Percentiles rank a stretch among this genome's conserved stretches.
These are phyloP conservation scores for Actinia tenebrosa DNA, from an alignment of 64 coral and sea anemone genomes.

Conservation along the genomic window DNA sequence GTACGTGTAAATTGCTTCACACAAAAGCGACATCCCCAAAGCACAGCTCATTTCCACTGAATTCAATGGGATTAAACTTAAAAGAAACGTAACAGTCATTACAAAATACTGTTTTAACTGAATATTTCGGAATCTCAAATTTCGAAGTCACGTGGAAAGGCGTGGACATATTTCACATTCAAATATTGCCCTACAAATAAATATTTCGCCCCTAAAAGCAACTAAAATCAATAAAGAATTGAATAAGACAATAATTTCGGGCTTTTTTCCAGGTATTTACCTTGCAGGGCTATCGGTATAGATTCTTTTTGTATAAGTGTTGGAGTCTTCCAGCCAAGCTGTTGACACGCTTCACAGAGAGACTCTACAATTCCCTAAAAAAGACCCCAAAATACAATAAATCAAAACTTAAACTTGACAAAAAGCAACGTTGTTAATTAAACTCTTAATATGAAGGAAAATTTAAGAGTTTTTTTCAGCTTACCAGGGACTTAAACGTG, in stretches of 20 bases:
- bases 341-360: constrained; percentile 91
- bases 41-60: no score
- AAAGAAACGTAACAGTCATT: no score
- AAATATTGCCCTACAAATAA: no score
- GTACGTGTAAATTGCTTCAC: no score
- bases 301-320: constrained; percentile 93
- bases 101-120: no score
- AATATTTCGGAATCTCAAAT: no score
- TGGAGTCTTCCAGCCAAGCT: constrained; percentile 87
- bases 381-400: neutral
- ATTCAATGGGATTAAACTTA: no score
- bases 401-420: neutral
- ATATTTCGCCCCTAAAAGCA: no score
- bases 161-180: neutral
- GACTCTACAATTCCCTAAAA: constrained; percentile 80
- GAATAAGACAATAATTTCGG: neutral
- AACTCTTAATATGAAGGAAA: neutral
- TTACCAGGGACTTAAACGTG: constrained; percentile 84
- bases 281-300: constrained; percentile 89
- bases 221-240: no score
- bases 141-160: no score
- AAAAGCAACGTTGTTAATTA: neutral
- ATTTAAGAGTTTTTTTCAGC: neutral
- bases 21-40: no score
- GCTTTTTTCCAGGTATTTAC: neutral